Conservation (phyloP, 2,797 vertebrate species). For the Syngnathus rostellatus region DNA sequence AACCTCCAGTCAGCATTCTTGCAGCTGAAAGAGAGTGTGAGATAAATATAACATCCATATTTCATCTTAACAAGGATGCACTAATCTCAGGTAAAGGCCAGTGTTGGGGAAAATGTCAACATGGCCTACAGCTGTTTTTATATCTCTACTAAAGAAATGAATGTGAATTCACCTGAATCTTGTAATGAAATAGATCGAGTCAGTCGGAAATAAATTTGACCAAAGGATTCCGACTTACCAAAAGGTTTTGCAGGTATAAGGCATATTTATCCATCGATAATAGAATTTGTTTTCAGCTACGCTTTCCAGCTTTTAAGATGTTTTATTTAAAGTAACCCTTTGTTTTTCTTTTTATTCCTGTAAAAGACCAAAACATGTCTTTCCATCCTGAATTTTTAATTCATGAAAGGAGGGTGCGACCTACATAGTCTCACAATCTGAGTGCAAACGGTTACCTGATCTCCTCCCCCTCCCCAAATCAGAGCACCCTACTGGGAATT, state of each 20-base stretch:
- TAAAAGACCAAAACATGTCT: conserved; percentile 30
- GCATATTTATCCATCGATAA: background rate
- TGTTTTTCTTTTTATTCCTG: conserved; percentile 1
- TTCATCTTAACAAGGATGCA: conserved; percentile 43
- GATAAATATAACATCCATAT: conserved; percentile 58
- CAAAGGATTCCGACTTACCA: too few relatives aligned
- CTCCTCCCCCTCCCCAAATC: conserved; percentile 28
- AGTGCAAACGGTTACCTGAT: conserved; percentile 49
- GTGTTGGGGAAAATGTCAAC: background rate
- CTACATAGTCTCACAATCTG: conserved; percentile 43
- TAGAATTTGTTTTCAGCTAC: background rate
- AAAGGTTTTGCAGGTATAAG: background rate
- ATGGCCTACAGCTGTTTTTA: conserved; percentile 3
- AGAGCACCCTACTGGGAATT: conserved; percentile 37
- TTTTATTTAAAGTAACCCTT: conserved; percentile 1
- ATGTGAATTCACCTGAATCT: background rate
- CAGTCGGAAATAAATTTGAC: background rate
- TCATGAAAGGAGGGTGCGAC: conserved; percentile 53
- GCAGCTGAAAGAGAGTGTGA: conserved; percentile 44
- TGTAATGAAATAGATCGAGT: background rate
- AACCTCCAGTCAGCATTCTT: conserved; percentile 57
- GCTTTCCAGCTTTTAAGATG: background rate
- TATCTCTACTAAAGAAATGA: background rate
- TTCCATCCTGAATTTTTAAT: conserved; percentile 63
- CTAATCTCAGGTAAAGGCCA: conserved; percentile 33